Base-by-base conservation (phyloP, 2,113 vertebrate species). In the Neogale vison region DNA sequence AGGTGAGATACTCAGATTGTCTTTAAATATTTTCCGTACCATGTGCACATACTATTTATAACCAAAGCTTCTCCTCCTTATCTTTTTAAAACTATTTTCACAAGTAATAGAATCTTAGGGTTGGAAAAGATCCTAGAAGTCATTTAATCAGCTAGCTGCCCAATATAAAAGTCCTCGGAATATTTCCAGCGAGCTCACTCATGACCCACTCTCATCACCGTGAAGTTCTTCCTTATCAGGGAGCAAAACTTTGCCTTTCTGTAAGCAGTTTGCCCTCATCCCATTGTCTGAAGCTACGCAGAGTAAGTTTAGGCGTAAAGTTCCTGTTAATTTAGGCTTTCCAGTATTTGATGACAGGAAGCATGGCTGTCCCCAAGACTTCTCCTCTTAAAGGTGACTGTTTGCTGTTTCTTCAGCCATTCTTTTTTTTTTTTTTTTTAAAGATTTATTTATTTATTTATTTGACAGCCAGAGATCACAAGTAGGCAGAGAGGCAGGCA, bases 61-160 rank as follows among this genome's bases (percentile, higher is more conserved):
- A n/a, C 42, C 69, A 69, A 67, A 42, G 88, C n/a, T 76, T 81
- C 42, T 39, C 65, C 52, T 50, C 50, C n/a, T 90, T 24, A 6
- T 57, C 42, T 79, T 86, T 89, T 63, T 20, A 45, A 23, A 97
- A 84, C 45, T 31, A 36, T 45, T 90, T 87, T 97, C 69, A 97
- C 13, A 92, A 92, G 80, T 88, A 59, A 87, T 61, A 61, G 74
- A 86, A 23, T 82, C 57, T 57, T 39, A n/a, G 34, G 88, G 34
- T 69, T 96, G 21, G 88, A 76, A 90, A 36, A 36, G 85, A 31
- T 47, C 45, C 87, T 57, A 90, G 45, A 80, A 74, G 65, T 36
- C 39, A 76, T 77, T 92, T 71, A 74, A 65, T 88, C 50, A 95
- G 50, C 21, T 55, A 63, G 34, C 77, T 80, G 24, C 79, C 76